These are phyloP conservation scores for Leiothrix lutea DNA, from an alignment of 2,113 vertebrate genomes.

Conservation along the genomic window DNA sequence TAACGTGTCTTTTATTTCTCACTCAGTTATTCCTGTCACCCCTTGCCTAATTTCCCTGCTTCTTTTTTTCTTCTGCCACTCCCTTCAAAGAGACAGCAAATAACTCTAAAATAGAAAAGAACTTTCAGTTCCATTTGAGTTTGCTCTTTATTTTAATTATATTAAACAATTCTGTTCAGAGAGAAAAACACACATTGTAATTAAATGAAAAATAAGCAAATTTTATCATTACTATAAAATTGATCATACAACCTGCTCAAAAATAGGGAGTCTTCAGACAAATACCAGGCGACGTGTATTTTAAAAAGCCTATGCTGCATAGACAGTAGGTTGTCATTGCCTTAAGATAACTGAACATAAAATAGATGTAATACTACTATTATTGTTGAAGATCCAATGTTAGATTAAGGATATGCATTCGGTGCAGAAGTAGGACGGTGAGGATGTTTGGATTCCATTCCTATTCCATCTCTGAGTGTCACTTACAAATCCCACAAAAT, in stretches of 20 bases:
- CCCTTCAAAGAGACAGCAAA: not conserved
- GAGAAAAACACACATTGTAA: not conserved
- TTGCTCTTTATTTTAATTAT: not conserved
- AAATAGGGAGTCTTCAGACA: not conserved
- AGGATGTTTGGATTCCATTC: not conserved
- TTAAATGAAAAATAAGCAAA: not conserved
- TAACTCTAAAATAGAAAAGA: not conserved
- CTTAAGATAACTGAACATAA: not conserved
- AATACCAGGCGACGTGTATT: not conserved
- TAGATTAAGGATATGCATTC: not conserved
- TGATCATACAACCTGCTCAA: not conserved
- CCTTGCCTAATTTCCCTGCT: not conserved
- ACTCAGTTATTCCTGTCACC: not conserved
- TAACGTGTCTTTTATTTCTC: not conserved
- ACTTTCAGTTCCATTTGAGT: not conserved
- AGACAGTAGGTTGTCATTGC: not conserved
- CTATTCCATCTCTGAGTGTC: not conserved
- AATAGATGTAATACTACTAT: not conserved
- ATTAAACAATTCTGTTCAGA: not conserved
- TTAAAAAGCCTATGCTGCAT: not conserved
- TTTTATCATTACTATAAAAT: not conserved
- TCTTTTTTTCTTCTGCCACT: not conserved
- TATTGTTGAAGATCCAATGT: not conserved
- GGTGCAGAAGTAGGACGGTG: not conserved
- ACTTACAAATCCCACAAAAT: not conserved